A percentile compares a stretch with the other conserved stretches of the same genome.
Conservation (phyloP, 2,888 invertebrate genomes). For the Tuta absoluta region DNA sequence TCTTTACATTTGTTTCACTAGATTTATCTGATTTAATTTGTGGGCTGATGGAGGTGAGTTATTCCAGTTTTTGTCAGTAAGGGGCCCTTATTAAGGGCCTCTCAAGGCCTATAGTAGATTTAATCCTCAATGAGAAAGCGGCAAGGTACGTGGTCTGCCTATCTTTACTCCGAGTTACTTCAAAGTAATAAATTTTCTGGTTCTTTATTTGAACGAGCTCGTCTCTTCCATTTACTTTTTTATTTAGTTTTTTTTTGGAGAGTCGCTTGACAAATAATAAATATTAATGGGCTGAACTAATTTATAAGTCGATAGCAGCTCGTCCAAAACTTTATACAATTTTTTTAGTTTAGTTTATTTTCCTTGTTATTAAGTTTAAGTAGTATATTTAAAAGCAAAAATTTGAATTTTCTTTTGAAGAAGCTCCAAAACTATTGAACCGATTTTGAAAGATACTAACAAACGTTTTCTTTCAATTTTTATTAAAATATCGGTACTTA, state of each 20-base stretch:
- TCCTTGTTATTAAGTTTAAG: too few species aligned
- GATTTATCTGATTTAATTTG: slow-evolving; percentile 32
- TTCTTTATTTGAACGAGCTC: slow-evolving; percentile 4
- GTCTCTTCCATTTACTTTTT: not conserved
- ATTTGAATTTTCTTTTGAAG: too few species aligned
- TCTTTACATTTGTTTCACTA: slow-evolving; percentile 47
- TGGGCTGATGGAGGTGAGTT: slow-evolving; percentile 27
- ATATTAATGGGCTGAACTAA: not conserved
- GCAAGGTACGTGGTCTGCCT: slow-evolving; percentile 23
- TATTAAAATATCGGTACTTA: too few species aligned
- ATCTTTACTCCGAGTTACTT: slow-evolving; percentile 12
- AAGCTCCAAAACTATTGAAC: too few species aligned
- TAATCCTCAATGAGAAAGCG: slow-evolving; percentile 23
- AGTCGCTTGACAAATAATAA: not conserved
- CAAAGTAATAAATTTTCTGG: slow-evolving; percentile 16
- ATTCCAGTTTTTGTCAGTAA: slow-evolving; percentile 16
- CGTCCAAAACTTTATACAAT: too few species aligned
- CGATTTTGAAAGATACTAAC: too few species aligned
- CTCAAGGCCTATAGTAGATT: slow-evolving; percentile 16
- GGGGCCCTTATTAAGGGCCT: slow-evolving; percentile 5
- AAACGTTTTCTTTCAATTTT: too few species aligned
- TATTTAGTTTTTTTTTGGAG: not conserved
- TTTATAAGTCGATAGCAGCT: too few species aligned
- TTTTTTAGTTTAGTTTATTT: too few species aligned
- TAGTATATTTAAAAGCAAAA: too few species aligned